phyloP scores from a whole-genome alignment of 2,797 vertebrate genomes.

The Poecile montanus region DNA sequence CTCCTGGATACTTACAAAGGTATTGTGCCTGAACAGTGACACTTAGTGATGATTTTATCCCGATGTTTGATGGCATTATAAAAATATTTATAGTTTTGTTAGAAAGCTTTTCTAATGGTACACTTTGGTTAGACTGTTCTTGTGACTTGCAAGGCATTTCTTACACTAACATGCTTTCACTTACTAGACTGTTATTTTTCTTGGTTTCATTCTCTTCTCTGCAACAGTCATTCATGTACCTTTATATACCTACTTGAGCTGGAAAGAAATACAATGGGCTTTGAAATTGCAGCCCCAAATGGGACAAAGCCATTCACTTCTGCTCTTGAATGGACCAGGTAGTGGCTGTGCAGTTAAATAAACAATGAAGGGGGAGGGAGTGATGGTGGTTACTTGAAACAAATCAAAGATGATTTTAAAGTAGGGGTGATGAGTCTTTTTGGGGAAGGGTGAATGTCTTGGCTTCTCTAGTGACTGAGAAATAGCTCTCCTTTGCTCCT shows the following conservation, averaged over 20 bases:
- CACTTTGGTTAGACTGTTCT: neutral
- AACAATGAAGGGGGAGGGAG: rapidly evolving
- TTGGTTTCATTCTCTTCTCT: neutral
- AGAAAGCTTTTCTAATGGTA: neutral
- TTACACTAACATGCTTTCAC: neutral
- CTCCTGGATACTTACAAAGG: slow-evolving; percentile 5
- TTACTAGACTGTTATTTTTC: neutral
- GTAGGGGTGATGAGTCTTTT: neutral
- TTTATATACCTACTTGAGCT: neutral
- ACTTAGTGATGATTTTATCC: neutral
- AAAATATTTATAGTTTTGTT: neutral
- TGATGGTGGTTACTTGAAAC: neutral
- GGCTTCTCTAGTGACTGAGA: neutral
- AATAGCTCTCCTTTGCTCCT: neutral
- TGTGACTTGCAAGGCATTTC: neutral
- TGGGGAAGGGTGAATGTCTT: neutral
- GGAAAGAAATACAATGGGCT: neutral
- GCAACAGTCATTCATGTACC: neutral
- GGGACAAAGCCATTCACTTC: neutral
- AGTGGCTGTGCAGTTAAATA: neutral
- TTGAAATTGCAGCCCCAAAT: neutral
- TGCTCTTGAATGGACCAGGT: neutral
- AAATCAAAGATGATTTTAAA: neutral
- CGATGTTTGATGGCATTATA: neutral
- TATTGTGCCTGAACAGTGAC: neutral